Evolutionary conservation across 1,140 invertebrate species (phyloP), one percentile per base, ranked within the genome.

Genomic region (Campoletis sonorensis): DNA sequence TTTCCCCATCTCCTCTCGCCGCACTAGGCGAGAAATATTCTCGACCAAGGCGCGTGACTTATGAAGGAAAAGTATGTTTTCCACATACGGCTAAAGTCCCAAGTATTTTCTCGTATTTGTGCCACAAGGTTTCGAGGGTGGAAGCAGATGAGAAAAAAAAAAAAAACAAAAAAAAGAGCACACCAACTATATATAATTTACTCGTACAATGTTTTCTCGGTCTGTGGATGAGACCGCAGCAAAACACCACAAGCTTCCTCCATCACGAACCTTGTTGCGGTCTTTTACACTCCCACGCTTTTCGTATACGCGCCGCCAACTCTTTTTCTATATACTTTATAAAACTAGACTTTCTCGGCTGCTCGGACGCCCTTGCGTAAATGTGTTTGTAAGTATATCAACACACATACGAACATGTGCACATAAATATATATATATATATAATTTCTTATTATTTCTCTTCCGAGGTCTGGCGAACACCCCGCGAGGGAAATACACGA

Each of bases 351-450:
- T 40, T 26, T 68, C 71, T 82, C 81, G 27, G 80, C 82, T 79
- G 80, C 82, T 79, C 84, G 87, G 88, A 89, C 84, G 85, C 84
- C 85, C 85, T 85, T 88, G 75, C 88, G n/a, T n/a, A 86, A 23
- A 7, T 27, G 4, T 27, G 21, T 67, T 7, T 27, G 30, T 27
- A 15, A 23, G 30, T 27, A 67, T 58, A 2, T 4, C n/a, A 10
- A 67, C 23, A 67, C 23, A 27, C 30, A 5, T 67, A 67, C 23
- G 2, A 15, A 67, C 21, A 13, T 10, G 23, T 23, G n/a, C 86
- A 89, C 87, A 88, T 90, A 89, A 89, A 89, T 89, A 89, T 86
- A 11, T 86, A 89, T 87, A 88, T 90, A 89, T 89, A 89, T 89
- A 89, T 86, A 11, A 45, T 45, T 84, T 80, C 37, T 81, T 33